Percentiles rank a stretch among this genome's conserved stretches.
Evolutionary conservation across 2,113 vertebrate genomes (phyloP).

Genomic region (Toxotes jaculatrix): DNA sequence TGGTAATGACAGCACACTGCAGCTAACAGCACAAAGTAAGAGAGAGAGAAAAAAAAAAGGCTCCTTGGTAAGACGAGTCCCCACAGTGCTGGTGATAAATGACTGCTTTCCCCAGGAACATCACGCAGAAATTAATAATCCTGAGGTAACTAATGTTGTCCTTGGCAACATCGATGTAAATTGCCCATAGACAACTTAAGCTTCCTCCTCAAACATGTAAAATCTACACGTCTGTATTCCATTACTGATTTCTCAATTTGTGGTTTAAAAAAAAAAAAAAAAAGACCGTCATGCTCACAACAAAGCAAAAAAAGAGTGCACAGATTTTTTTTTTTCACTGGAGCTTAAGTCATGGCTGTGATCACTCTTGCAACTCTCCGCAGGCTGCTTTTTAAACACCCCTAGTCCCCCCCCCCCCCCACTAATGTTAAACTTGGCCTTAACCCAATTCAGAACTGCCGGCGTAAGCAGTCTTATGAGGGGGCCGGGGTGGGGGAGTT

Average conservation of each 20-base stretch:
- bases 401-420: conserved; percentile 20
- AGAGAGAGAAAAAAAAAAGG: conserved; percentile 13
- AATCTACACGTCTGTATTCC: conserved; percentile 32
- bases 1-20: conserved; percentile 65
- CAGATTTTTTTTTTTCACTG: conserved; percentile 15
- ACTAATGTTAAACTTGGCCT: conserved; percentile 80
- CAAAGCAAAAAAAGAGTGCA: conserved; percentile 32
- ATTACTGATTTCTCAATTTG: conserved; percentile 39
- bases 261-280: neutral
- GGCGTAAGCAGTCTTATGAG: conserved; percentile 69
- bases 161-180: conserved; percentile 52
- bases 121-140: conserved; percentile 67
- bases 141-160: conserved; percentile 64
- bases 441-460: conserved; percentile 73
- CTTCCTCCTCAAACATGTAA: conserved; percentile 16
- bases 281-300: conserved; percentile 34
- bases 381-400: conserved; percentile 63
- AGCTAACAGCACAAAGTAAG: conserved; percentile 35
- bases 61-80: conserved; percentile 44
- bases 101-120: conserved; percentile 61
- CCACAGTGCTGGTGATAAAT: conserved; percentile 63
- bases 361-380: conserved; percentile 54
- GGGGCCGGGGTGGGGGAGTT: conserved; percentile 16
- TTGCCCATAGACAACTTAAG: conserved; percentile 46
- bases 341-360: conserved; percentile 49